Evolutionary conservation across 2,888 invertebrate species (phyloP).

Genomic region (Papilio demoleus): DNA sequence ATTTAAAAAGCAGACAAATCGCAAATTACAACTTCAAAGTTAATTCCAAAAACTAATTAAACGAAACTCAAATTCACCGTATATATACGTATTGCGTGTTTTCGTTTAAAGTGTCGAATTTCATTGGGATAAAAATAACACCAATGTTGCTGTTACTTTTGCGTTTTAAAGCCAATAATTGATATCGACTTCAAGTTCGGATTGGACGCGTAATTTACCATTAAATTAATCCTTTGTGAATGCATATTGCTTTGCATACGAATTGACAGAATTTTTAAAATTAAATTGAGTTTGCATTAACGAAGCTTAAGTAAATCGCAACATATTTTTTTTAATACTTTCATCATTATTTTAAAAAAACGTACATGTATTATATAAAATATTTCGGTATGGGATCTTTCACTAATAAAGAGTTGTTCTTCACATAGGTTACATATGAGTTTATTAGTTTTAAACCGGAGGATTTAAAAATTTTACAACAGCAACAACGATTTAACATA

Average conservation of each 20-base stretch:
- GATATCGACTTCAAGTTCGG: not conserved
- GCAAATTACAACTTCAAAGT: not conserved
- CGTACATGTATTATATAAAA: too few relatives aligned
- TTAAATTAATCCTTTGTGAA: not conserved
- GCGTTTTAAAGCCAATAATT: slow-evolving; percentile 3
- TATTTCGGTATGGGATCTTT: too few relatives aligned
- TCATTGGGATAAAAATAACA: not conserved
- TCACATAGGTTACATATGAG: too few relatives aligned
- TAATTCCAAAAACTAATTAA: slow-evolving; percentile 1
- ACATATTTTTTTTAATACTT: too few relatives aligned
- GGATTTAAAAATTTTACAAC: too few relatives aligned
- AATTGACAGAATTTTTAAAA: not conserved
- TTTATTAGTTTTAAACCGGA: too few relatives aligned
- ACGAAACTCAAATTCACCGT: not conserved
- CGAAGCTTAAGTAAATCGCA: not conserved
- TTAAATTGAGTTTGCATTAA: not conserved
- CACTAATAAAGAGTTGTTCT: too few relatives aligned
- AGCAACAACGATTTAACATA: too few relatives aligned
- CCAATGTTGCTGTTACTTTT: not conserved
- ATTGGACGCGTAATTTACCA: not conserved
- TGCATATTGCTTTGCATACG: not conserved
- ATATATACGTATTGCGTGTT: not conserved
- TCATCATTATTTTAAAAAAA: too few relatives aligned
- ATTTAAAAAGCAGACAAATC: not conserved
- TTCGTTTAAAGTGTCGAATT: not conserved